Conservation (phyloP, 2,888 invertebrate species). For the Agrochola macilenta region DNA sequence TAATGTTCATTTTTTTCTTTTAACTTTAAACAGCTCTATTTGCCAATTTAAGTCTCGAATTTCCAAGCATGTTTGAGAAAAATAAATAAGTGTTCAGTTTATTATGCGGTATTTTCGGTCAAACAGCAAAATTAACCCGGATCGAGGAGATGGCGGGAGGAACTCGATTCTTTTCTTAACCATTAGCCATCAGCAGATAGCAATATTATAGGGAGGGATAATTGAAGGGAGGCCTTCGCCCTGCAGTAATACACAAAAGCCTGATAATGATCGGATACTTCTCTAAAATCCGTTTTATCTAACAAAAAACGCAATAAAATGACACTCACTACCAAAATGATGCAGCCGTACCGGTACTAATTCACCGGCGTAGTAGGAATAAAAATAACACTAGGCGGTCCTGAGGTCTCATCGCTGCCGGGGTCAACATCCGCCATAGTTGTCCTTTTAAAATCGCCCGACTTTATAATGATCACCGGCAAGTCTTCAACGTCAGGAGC, state of each 20-base stretch:
- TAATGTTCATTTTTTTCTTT: too few species aligned
- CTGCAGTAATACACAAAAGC: too few species aligned
- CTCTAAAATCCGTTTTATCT: background rate
- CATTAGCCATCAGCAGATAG: background rate
- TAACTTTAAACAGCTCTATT: too few species aligned
- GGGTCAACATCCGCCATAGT: slow-evolving; percentile 71
- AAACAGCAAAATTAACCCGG: too few species aligned
- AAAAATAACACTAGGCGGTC: slow-evolving; percentile 66
- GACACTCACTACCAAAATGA: slow-evolving; percentile 25
- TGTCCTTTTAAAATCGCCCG: slow-evolving; percentile 65
- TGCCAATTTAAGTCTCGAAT: too few species aligned
- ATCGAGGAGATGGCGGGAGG: too few species aligned
- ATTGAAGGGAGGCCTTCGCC: too few species aligned
- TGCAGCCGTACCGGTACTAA: slow-evolving; percentile 33
- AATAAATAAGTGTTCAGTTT: too few species aligned
- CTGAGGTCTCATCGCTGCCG: slow-evolving; percentile 58
- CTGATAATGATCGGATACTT: background rate
- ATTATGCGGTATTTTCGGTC: too few species aligned
- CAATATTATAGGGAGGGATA: too few species aligned
- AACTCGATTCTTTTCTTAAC: background rate
- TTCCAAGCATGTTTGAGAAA: too few species aligned
- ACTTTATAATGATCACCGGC: slow-evolving; percentile 74
- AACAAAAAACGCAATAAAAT: background rate
- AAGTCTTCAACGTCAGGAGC: slow-evolving; percentile 81
- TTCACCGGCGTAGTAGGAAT: slow-evolving; percentile 64